A percentile compares a stretch with the other conserved stretches of the same genome.
Conservation (phyloP, 2,113 vertebrate genomes). For the Maccullochella peelii region DNA sequence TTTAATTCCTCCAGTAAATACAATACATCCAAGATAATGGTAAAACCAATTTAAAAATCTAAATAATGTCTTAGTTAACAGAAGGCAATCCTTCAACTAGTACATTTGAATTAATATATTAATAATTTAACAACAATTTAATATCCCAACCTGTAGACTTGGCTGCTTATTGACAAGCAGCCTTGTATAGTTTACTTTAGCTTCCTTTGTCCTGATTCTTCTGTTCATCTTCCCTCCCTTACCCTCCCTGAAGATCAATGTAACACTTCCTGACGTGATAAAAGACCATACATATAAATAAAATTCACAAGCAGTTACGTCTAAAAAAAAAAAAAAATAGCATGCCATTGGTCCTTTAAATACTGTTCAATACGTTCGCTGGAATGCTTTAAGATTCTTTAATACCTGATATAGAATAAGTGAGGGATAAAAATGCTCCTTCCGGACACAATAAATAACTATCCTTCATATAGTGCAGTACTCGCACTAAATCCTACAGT, state of each 20-base stretch:
- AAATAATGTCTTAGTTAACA: slow-evolving; percentile 49
- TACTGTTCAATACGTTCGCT: slow-evolving; percentile 76
- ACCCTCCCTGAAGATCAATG: slow-evolving; percentile 72
- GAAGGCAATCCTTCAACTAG: slow-evolving; percentile 58
- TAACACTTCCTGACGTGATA: slow-evolving; percentile 58
- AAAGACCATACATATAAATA: slow-evolving; percentile 70
- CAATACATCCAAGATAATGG: slow-evolving; percentile 33
- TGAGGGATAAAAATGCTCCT: slow-evolving; percentile 75
- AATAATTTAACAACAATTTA: slow-evolving; percentile 74
- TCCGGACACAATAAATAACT: slow-evolving; percentile 83
- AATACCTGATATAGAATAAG: slow-evolving; percentile 83
- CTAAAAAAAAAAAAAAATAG: slow-evolving; percentile 50
- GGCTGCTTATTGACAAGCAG: slow-evolving; percentile 41
- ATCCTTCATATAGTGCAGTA: slow-evolving; percentile 85
- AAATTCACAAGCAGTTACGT: slow-evolving; percentile 67
- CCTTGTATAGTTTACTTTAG: slow-evolving; percentile 43
- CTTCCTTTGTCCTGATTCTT: slow-evolving; percentile 61
- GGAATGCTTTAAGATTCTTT: slow-evolving; percentile 84
- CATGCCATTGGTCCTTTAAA: slow-evolving; percentile 84
- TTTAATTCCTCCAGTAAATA: slow-evolving; percentile 61
- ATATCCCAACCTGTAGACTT: slow-evolving; percentile 37
- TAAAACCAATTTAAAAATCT: slow-evolving; percentile 66
- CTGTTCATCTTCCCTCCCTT: slow-evolving; percentile 31
- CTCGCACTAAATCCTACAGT: slow-evolving; percentile 84
- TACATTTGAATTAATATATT: slow-evolving; percentile 77